phyloP scores from a whole-genome alignment of 37 sponge, comb jelly and placozoan genomes.

The Aphrocallistes beatrix region DNA sequence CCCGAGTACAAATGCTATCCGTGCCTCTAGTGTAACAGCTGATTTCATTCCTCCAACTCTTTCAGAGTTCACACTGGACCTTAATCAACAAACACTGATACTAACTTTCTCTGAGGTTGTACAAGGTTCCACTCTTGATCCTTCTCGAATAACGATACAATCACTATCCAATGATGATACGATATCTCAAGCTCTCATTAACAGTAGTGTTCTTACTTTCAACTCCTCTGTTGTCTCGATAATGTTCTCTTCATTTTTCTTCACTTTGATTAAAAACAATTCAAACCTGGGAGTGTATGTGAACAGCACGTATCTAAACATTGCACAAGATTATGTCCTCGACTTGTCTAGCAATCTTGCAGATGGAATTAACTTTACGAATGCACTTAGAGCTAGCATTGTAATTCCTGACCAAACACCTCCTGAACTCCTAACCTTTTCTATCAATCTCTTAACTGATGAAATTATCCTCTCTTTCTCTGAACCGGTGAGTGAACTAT shows the following conservation, averaged over 20 bases:
- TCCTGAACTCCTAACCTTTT: slow-evolving; percentile 38
- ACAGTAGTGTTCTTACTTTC: slow-evolving; percentile 21
- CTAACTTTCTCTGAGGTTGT: slow-evolving; percentile 64
- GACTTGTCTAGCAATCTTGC: slow-evolving; percentile 70
- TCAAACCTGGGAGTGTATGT: slow-evolving; percentile 30
- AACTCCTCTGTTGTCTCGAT: slow-evolving; percentile 24
- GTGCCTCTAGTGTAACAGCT: slow-evolving; percentile 29
- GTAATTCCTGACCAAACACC: slow-evolving; percentile 46
- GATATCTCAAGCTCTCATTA: neutral
- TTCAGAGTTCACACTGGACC: slow-evolving; percentile 38
- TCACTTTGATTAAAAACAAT: slow-evolving; percentile 47
- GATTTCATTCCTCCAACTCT: slow-evolving; percentile 65
- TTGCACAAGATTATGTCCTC: slow-evolving; percentile 32
- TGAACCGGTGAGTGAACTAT: slow-evolving; percentile 46
- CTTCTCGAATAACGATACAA: slow-evolving; percentile 30
- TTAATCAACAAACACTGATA: slow-evolving; percentile 36
- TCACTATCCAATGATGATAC: slow-evolving; percentile 25
- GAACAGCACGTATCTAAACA: slow-evolving; percentile 51
- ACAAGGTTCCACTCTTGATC: slow-evolving; percentile 36
- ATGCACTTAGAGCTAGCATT: slow-evolving; percentile 11
- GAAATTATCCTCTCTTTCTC: slow-evolving; percentile 48
- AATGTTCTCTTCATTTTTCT: slow-evolving; percentile 26
- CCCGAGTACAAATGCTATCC: slow-evolving; percentile 17
- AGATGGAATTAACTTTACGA: neutral
- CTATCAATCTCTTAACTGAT: slow-evolving; percentile 45